Conservation (phyloP, 2,797 vertebrate genomes). For the Hydrolagus colliei region DNA sequence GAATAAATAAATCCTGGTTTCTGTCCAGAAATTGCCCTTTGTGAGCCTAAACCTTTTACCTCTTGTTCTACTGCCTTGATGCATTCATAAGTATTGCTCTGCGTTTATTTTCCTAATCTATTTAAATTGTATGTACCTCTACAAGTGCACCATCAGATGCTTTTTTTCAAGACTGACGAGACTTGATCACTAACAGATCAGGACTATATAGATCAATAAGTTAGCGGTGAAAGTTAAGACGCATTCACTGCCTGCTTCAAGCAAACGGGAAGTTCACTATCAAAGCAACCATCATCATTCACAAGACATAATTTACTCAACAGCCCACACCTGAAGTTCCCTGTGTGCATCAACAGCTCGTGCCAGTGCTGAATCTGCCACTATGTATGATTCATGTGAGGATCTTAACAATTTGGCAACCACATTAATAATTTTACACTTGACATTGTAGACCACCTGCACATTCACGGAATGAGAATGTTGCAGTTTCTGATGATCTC, state of each 20-base stretch:
- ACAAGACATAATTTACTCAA: neutral
- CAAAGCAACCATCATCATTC: neutral
- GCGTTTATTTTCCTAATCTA: too few species aligned
- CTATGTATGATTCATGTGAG: conserved; percentile 18
- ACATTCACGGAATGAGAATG: neutral
- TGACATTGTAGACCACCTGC: conserved; percentile 26
- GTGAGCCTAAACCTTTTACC: too few species aligned
- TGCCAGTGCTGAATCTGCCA: conserved; percentile 15
- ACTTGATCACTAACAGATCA: neutral
- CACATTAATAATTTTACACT: conserved; percentile 7
- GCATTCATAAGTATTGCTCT: too few species aligned
- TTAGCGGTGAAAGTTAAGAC: neutral
- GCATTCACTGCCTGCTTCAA: too few species aligned
- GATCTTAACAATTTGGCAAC: conserved; percentile 10
- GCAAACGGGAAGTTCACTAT: neutral
- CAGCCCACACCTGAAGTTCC: neutral
- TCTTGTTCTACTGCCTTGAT: too few species aligned
- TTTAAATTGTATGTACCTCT: too few species aligned
- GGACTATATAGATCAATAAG: neutral
- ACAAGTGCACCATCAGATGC: too few species aligned
- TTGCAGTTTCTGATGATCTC: conserved; percentile 9
- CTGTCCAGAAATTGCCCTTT: too few species aligned
- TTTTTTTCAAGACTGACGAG: too few species aligned
- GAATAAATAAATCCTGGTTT: too few species aligned
- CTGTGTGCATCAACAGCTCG: neutral